Percentiles rank a stretch among this genome's conserved stretches.
Evolutionary conservation across 2,888 invertebrate species (phyloP).

Genomic region (Opisthograptis luteolata): DNA sequence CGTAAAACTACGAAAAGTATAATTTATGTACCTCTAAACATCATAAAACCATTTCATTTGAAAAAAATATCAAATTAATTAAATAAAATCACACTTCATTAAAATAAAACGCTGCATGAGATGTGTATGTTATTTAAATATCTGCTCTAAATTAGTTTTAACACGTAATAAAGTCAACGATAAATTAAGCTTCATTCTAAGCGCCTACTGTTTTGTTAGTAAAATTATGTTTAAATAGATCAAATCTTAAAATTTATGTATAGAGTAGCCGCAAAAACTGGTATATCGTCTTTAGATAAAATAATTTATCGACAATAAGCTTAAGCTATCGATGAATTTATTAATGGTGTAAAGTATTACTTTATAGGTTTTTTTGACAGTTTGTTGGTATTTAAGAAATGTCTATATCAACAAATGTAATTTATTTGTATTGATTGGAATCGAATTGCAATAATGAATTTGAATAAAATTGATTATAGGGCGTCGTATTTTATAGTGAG

Average conservation of each 20-base stretch:
- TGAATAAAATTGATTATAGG: too few relatives aligned
- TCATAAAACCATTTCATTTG: neutral
- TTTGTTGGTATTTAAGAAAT: too few relatives aligned
- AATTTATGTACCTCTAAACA: too few relatives aligned
- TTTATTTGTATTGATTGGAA: too few relatives aligned
- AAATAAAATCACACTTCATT: slow-evolving; percentile 1
- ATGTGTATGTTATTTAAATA: slow-evolving; percentile 28
- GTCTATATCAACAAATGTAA: too few relatives aligned
- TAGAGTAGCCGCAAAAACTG: slow-evolving; percentile 8
- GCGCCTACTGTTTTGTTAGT: slow-evolving; percentile 20
- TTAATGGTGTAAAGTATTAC: too few relatives aligned
- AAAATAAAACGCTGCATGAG: slow-evolving; percentile 16
- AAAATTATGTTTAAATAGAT: slow-evolving; percentile 24
- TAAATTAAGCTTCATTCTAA: slow-evolving; percentile 26
- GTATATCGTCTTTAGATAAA: slow-evolving; percentile 1
- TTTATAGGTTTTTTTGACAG: too few relatives aligned
- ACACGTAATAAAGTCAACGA: slow-evolving; percentile 34
- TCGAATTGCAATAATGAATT: too few relatives aligned
- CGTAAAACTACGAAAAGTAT: too few relatives aligned
- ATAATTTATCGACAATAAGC: slow-evolving; percentile 2
- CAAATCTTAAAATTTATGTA: slow-evolving; percentile 17
- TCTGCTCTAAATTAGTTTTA: slow-evolving; percentile 32
- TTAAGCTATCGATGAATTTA: too few relatives aligned
- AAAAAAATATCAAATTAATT: slow-evolving; percentile 10
- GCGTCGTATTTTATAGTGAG: too few relatives aligned